Conservation (phyloP, 2,113 vertebrate genomes). For the Antechinus stuartii region DNA sequence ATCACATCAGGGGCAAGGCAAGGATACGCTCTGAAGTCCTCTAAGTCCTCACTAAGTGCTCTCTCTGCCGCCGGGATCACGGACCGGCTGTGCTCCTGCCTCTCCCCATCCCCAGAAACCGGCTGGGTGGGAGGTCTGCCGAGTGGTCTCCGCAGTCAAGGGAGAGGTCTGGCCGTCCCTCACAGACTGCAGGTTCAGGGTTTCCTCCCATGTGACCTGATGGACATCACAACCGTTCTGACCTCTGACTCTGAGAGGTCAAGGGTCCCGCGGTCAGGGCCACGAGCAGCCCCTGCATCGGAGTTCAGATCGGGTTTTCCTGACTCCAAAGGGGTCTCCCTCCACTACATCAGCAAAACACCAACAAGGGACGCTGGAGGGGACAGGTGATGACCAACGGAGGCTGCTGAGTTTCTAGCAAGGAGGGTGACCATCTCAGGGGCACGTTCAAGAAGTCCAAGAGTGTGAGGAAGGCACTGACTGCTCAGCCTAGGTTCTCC, state of each 20-base stretch:
- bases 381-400: neutral
- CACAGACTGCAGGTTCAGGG: neutral
- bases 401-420: neutral
- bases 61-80: neutral
- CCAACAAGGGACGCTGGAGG: neutral
- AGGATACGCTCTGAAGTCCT: neutral
- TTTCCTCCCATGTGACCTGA: neutral
- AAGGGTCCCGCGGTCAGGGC: neutral
- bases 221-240: neutral
- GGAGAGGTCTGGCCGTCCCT: neutral
- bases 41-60: neutral
- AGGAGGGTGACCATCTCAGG: neutral
- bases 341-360: neutral
- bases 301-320: neutral
- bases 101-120: neutral
- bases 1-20: neutral
- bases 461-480: neutral
- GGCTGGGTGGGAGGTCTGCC: neutral
- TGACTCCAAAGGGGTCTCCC: neutral
- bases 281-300: rapidly evolving
- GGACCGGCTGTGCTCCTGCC: neutral
- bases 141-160: neutral
- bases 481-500: neutral
- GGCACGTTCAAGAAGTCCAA: neutral
- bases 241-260: neutral